These are phyloP conservation scores for Macaca nemestrina DNA, from an alignment of 2,113 vertebrate species.

Conservation along the genomic window DNA sequence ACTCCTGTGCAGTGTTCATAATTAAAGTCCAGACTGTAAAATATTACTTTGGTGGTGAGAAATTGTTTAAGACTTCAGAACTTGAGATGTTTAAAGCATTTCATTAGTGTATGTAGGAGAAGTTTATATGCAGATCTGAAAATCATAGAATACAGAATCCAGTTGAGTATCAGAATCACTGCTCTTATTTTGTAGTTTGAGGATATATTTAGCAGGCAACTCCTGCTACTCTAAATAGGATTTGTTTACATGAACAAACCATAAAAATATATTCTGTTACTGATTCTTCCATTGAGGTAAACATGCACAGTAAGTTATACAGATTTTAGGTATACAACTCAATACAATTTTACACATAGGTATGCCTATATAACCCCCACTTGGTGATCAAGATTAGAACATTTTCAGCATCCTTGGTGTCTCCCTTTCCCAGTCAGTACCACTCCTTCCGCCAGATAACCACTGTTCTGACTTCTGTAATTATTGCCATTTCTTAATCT, in stretches of 20 bases:
- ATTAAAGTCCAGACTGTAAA: slow-evolving; percentile 40
- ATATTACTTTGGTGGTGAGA: background rate
- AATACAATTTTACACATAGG: background rate
- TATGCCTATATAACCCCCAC: background rate
- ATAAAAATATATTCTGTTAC: slow-evolving; percentile 29
- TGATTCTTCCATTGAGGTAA: background rate
- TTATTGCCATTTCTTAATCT: background rate
- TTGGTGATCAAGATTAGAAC: background rate
- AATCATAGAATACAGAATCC: background rate
- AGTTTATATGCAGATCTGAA: background rate
- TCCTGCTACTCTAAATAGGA: slow-evolving; percentile 18
- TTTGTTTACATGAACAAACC: background rate
- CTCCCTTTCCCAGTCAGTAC: background rate
- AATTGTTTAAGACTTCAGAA: slow-evolving; percentile 40
- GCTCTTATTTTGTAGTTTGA: background rate
- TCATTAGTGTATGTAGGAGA: background rate
- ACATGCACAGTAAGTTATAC: background rate
- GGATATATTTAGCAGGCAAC: background rate
- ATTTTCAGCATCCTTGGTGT: background rate
- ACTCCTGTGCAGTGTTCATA: slow-evolving; percentile 17
- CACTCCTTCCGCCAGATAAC: background rate
- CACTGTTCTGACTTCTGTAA: background rate
- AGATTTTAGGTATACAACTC: background rate
- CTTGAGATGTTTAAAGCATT: slow-evolving; percentile 10
- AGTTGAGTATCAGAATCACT: background rate